Evolutionary conservation across 2,797 vertebrate genomes (phyloP).

Genomic region (Iguana delicatissima): DNA sequence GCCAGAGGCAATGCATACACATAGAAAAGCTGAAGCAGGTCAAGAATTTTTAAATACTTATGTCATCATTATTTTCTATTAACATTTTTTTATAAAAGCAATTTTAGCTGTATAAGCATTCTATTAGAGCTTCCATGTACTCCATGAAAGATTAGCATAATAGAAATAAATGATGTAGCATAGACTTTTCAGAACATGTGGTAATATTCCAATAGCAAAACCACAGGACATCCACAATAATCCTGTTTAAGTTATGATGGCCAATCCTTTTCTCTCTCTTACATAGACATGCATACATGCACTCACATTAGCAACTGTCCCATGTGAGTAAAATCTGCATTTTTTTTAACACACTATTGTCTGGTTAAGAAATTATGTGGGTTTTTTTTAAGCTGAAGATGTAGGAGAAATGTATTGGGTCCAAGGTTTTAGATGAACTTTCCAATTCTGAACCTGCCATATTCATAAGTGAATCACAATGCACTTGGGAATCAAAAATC

Average conservation of each 20-base stretch:
- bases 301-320: too few species aligned
- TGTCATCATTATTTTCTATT: slow-evolving; percentile 27
- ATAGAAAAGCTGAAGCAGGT: neutral
- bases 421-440: neutral
- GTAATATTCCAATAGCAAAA: neutral
- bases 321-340: neutral
- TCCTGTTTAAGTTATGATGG: neutral
- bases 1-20: neutral
- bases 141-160: slow-evolving; percentile 20
- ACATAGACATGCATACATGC: neutral
- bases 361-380: neutral
- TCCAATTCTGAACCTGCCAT: neutral
- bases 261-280: neutral
- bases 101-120: slow-evolving; percentile 19
- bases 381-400: neutral
- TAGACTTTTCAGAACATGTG: neutral
- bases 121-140: neutral
- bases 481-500: neutral
- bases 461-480: neutral
- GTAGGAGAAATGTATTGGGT: neutral
- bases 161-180: neutral
- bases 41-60: too few species aligned
- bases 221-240: neutral
- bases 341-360: neutral
- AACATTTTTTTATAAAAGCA: neutral